These are phyloP conservation scores for Pedetes capensis DNA, from an alignment of 2,113 vertebrate species.

Conservation along the genomic window DNA sequence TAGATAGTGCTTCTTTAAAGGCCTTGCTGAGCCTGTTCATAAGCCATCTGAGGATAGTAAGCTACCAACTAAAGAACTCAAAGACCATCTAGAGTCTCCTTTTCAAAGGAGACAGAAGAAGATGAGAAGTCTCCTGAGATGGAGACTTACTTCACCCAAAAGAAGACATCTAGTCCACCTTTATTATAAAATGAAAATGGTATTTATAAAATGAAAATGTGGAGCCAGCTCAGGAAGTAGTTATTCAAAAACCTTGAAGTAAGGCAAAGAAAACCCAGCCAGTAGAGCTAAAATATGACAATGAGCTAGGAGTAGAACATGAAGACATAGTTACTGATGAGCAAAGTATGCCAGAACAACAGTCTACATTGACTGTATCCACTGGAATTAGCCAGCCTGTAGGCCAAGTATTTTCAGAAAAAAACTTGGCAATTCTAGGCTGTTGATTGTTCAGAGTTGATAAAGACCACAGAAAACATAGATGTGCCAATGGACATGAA, in stretches of 20 bases:
- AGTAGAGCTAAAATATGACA: constrained; percentile 81
- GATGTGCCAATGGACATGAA: constrained; percentile 88
- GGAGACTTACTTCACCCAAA: no score
- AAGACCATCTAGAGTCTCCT: constrained; percentile 63
- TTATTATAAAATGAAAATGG: no score
- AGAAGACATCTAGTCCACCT: no score
- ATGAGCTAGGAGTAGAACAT: constrained; percentile 91
- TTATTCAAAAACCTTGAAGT: no score
- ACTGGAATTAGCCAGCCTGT: constrained; percentile 92
- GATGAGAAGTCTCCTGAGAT: constrained; percentile 80
- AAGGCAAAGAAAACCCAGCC: constrained; percentile 90
- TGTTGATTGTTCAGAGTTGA: constrained; percentile 88
- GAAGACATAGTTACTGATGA: constrained; percentile 92
- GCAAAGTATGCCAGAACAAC: constrained; percentile 83
- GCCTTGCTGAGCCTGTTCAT: constrained; percentile 79
- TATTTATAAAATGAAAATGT: no score
- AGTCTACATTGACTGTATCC: constrained; percentile 89
- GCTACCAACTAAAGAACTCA: constrained; percentile 82
- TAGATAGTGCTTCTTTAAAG: constrained; percentile 77
- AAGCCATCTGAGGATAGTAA: constrained; percentile 83
- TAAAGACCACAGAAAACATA: constrained; percentile 87
- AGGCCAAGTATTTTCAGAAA: constrained; percentile 95
- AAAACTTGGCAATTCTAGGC: constrained; percentile 91
- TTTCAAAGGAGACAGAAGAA: constrained; percentile 89
- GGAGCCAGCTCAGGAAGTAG: no score